Conservation (phyloP, 1,140 invertebrate species). For the Antheraea mylitta region DNA sequence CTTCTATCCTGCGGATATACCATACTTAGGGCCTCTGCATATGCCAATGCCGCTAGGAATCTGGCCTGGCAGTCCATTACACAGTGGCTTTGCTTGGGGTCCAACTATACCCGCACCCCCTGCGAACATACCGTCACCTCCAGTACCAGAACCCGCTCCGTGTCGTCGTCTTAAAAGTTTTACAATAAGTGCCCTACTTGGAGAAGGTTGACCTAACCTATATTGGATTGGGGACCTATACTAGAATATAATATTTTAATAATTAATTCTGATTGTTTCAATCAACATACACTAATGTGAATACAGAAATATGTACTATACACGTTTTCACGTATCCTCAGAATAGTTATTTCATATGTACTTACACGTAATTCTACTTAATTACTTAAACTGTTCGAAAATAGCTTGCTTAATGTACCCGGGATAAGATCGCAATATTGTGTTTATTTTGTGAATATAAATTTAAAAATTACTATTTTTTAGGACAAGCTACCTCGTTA, state of each 20-base stretch:
- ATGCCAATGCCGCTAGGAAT: conserved; percentile 63
- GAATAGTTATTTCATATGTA: neutral
- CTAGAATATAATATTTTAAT: neutral
- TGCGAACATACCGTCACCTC: conserved; percentile 40
- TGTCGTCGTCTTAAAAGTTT: conserved; percentile 66
- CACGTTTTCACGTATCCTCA: no score
- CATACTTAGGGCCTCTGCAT: conserved; percentile 49
- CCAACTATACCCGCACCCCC: conserved; percentile 41
- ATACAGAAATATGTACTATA: no score
- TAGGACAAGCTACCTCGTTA: conserved; percentile 41
- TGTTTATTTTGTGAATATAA: neutral
- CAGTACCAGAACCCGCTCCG: conserved; percentile 43
- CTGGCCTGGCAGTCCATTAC: conserved; percentile 46
- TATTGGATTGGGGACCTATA: neutral
- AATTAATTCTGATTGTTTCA: neutral
- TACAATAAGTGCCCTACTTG: conserved; percentile 69
- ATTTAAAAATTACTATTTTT: neutral
- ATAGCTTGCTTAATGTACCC: neutral
- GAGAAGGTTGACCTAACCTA: conserved; percentile 48
- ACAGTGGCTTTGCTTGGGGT: conserved; percentile 46
- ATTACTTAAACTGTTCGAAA: neutral
- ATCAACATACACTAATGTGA: neutral
- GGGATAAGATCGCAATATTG: neutral
- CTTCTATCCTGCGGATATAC: conserved; percentile 53
- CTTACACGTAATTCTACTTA: neutral